A percentile compares a stretch with the other conserved stretches of the same genome.
Evolutionary conservation across 2,113 vertebrate genomes (phyloP).

Genomic region (Gasterosteus nipponicus): DNA sequence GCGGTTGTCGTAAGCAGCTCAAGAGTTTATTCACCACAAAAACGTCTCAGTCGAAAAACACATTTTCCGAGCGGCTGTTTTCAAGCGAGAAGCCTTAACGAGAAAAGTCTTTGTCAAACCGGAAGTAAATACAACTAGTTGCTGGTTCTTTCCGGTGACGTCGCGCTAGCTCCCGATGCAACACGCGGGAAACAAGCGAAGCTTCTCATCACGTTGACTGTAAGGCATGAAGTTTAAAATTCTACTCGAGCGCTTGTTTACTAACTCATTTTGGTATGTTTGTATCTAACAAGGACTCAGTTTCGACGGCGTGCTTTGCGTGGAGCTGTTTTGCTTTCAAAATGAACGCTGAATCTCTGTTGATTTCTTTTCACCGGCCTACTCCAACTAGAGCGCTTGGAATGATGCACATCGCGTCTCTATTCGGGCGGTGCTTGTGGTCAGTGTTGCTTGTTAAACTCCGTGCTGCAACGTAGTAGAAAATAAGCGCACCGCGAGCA

Average conservation of each 20-base stretch:
- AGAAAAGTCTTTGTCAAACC: slow-evolving; percentile 13
- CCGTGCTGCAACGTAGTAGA: fast-evolving
- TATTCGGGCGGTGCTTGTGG: slow-evolving; percentile 7
- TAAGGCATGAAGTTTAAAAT: slow-evolving; percentile 54
- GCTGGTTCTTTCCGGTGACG: slow-evolving; percentile 70
- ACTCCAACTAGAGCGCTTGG: slow-evolving; percentile 23
- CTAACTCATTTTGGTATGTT: fast-evolving
- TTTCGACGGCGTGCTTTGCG: fast-evolving
- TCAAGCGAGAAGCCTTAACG: not conserved
- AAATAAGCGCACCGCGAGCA: slow-evolving; percentile 39
- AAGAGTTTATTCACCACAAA: not conserved
- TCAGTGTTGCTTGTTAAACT: not conserved
- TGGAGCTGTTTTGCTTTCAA: not conserved
- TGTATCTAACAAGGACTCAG: fast-evolving
- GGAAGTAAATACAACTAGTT: slow-evolving; percentile 58
- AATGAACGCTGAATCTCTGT: not conserved
- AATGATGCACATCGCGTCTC: not conserved
- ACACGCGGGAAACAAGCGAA: slow-evolving; percentile 83
- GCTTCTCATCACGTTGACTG: slow-evolving; percentile 57
- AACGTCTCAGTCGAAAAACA: not conserved
- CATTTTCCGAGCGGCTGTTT: fast-evolving
- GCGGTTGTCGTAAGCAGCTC: not conserved
- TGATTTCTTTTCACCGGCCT: slow-evolving; percentile 52
- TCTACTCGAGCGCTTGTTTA: not conserved
- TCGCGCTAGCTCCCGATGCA: slow-evolving; percentile 74